Percentiles rank a stretch among this genome's conserved stretches.
These are phyloP conservation scores for Melozone crissalis DNA, from an alignment of 2,113 vertebrate genomes.

Conservation along the genomic window DNA sequence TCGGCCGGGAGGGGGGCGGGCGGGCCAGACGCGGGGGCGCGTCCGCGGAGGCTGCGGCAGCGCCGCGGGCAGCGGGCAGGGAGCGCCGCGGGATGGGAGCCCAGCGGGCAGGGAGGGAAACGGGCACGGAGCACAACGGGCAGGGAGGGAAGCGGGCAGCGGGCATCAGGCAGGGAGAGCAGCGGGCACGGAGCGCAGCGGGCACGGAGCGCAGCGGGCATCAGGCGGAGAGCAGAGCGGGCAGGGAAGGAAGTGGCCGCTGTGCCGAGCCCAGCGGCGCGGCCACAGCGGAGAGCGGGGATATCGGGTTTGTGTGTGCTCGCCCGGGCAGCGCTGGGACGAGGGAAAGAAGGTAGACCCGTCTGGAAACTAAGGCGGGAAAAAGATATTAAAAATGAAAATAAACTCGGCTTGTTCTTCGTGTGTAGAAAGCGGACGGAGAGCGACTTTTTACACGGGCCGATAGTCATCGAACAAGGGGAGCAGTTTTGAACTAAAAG, in stretches of 20 bases:
- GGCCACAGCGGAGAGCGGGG: neutral
- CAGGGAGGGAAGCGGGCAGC: too few relatives aligned
- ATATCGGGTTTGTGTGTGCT: accelerated
- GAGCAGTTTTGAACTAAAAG: neutral
- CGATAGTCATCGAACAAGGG: neutral
- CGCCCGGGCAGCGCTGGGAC: neutral
- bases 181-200: too few relatives aligned
- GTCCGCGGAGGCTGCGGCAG: neutral
- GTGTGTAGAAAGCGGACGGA: neutral
- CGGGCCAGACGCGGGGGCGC: neutral
- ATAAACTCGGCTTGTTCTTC: neutral
- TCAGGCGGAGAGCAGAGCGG: too few relatives aligned
- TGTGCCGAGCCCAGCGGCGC: too few relatives aligned
- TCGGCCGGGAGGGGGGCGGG: neutral
- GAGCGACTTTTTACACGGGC: neutral
- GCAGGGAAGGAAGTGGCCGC: too few relatives aligned
- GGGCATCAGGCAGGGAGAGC: too few relatives aligned
- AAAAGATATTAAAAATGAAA: neutral
- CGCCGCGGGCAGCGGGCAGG: neutral
- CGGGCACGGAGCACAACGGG: too few relatives aligned
- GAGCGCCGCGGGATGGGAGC: too few relatives aligned
- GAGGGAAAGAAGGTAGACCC: neutral
- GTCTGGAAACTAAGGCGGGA: neutral
- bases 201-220: neutral
- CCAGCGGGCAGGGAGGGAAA: neutral